Percentiles rank a stretch among this genome's conserved stretches.
Evolutionary conservation across 2,888 invertebrate species (phyloP).

Genomic region (Pheosia gnoma): DNA sequence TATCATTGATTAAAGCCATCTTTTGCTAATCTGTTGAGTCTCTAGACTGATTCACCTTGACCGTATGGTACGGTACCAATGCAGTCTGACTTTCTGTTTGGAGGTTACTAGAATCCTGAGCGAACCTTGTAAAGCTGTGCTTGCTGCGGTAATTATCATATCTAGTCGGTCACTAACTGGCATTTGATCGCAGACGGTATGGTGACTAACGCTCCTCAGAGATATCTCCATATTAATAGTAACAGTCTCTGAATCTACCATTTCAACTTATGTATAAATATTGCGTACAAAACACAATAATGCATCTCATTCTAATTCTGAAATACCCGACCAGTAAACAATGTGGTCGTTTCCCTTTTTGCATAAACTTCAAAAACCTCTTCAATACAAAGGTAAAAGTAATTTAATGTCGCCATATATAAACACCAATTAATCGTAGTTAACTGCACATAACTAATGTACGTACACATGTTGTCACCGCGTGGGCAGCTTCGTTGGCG

Average conservation of each 20-base stretch:
- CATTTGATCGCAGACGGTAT: slow-evolving; percentile 42
- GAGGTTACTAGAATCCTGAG: slow-evolving; percentile 66
- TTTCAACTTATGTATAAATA: slow-evolving; percentile 17
- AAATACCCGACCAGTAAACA: slow-evolving; percentile 12
- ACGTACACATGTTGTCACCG: slow-evolving; percentile 47
- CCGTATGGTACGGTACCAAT: slow-evolving; percentile 58
- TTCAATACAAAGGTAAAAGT: slow-evolving; percentile 25
- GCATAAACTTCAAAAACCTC: background rate
- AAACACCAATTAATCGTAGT: slow-evolving; percentile 51
- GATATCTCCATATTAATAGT: slow-evolving; percentile 21
- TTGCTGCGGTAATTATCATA: slow-evolving; percentile 48
- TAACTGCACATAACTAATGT: slow-evolving; percentile 46
- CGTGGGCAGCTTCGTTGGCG: slow-evolving; percentile 42
- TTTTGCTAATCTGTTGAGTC: slow-evolving; percentile 35
- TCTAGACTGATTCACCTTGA: slow-evolving; percentile 69
- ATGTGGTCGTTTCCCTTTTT: slow-evolving; percentile 4
- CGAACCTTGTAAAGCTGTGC: slow-evolving; percentile 48
- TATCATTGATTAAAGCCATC: slow-evolving; percentile 32
- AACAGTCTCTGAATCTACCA: slow-evolving; percentile 6
- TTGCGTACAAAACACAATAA: slow-evolving; percentile 10
- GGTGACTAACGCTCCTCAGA: slow-evolving; percentile 39
- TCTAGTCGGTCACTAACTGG: slow-evolving; percentile 47
- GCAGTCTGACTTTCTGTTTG: slow-evolving; percentile 70
- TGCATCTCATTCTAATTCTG: slow-evolving; percentile 17
- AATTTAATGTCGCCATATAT: slow-evolving; percentile 15